Evolutionary conservation across 2,113 vertebrate species (phyloP), one percentile per base, ranked within the genome.

Genomic region (Boulengeromyrus knoepffleri): DNA sequence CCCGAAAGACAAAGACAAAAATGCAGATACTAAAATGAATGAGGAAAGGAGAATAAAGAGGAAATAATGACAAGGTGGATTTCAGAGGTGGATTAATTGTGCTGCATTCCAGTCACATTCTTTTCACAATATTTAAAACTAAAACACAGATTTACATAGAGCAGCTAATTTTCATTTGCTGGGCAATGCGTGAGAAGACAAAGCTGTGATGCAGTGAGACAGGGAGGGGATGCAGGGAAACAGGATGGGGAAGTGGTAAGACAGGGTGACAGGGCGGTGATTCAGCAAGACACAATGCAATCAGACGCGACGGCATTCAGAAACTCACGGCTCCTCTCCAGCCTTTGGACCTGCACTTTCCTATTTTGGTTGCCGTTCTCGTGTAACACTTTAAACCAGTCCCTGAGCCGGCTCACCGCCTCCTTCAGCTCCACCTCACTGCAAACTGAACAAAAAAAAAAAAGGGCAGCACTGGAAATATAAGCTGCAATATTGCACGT

Each of bases 301-400:
- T 53, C n/a, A 24, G 47, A 21, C 27, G 13, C 6, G n/a, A 58
- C 62, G 45, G 10, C 6, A 24, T n/a, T 52, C 27, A 46, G 24
- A 45, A 86, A 95, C 98, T 97, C 95, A 99, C 98, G 97, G 93
- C 95, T 97, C 96, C 97, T 97, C 92, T 98, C 97, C 10, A 97
- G 96, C 90, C 97, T 97, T 92, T 96, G 96, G 90, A 97, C 90
- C 93, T 96, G 97, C 2, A 95, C 93, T 93, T 97, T 97, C 95
- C 97, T 98, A 92, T 95, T 98, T 90, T 96, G 96, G 92, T 96
- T 96, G 92, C 97, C 95, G 3, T 96, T 97, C 94, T 99, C 98
- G 15, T 98, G 97, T 89, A 99, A 97, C 58, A 98, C 98, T 94
- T 97, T 97, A 96, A 99, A 99, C 98, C 98, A 99, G 90, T 99